Percentiles rank a stretch among this genome's conserved stretches.
Evolutionary conservation across 2,888 invertebrate genomes (phyloP).

Genomic region (Cheilosia impressa): DNA sequence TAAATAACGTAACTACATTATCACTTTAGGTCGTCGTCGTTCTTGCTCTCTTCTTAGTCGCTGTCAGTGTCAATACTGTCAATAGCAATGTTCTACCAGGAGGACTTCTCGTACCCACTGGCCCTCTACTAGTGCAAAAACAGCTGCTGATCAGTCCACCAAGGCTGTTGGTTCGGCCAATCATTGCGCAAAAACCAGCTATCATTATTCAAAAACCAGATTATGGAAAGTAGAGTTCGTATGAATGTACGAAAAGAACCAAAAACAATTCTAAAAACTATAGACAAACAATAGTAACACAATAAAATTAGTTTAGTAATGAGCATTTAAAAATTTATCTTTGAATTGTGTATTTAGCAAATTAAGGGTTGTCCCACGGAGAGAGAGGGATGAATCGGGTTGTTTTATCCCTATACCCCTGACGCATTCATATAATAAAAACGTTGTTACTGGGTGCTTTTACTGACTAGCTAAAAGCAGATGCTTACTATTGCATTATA

Average conservation of each 20-base stretch:
- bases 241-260: neutral
- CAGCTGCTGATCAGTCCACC: neutral
- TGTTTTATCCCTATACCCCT: too few species aligned
- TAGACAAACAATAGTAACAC: too few species aligned
- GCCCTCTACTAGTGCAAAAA: too few species aligned
- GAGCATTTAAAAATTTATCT: neutral
- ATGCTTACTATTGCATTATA: too few species aligned
- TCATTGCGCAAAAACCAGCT: neutral
- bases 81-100: slow-evolving; percentile 1
- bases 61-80: slow-evolving; percentile 6
- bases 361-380: neutral
- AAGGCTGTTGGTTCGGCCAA: neutral
- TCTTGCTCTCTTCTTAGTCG: slow-evolving; percentile 16
- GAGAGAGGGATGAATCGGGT: too few species aligned
- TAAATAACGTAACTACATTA: neutral
- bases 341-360: neutral
- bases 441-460: too few species aligned
- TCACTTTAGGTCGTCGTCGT: slow-evolving; percentile 12
- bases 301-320: slow-evolving; percentile 8
- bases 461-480: too few species aligned
- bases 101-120: too few species aligned
- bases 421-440: too few species aligned
- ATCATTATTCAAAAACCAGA: neutral
- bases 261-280: neutral
- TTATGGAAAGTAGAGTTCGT: neutral